These are phyloP conservation scores for Stictocephala bisonia DNA, from an alignment of 2,888 invertebrate genomes.

Conservation along the genomic window DNA sequence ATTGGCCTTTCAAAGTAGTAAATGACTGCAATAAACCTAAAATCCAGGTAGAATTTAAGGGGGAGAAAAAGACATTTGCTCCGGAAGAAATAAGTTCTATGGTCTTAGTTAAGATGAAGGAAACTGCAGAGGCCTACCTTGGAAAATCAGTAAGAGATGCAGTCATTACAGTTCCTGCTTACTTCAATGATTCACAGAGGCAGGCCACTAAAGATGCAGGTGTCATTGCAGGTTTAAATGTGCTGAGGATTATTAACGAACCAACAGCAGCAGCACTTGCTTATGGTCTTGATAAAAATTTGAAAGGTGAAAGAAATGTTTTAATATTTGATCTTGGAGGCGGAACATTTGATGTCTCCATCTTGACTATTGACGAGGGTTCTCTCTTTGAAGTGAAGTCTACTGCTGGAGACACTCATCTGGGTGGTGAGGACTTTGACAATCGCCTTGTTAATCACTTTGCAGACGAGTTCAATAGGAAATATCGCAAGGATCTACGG, in stretches of 20 bases:
- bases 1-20: slow-evolving; percentile 84
- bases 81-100: slow-evolving; percentile 80
- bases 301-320: slow-evolving; percentile 79
- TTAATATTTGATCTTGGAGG: slow-evolving; percentile 84
- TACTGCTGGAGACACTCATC: slow-evolving; percentile 86
- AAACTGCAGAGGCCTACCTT: slow-evolving; percentile 77
- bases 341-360: slow-evolving; percentile 82
- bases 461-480: slow-evolving; percentile 70
- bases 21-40: slow-evolving; percentile 75
- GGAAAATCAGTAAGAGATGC: slow-evolving; percentile 71
- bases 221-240: slow-evolving; percentile 84
- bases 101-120: slow-evolving; percentile 72
- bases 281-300: slow-evolving; percentile 72
- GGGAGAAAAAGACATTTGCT: slow-evolving; percentile 72
- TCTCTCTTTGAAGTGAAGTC: slow-evolving; percentile 74
- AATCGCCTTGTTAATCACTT: slow-evolving; percentile 72
- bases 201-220: slow-evolving; percentile 90
- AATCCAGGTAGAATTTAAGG: slow-evolving; percentile 74
- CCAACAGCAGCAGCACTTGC: slow-evolving; percentile 90
- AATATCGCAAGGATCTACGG: slow-evolving; percentile 66
- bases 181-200: slow-evolving; percentile 75
- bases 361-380: slow-evolving; percentile 77
- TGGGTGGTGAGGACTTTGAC: slow-evolving; percentile 77
- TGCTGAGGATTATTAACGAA: slow-evolving; percentile 90
- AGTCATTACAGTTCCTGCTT: slow-evolving; percentile 84